Evolutionary conservation across 2,797 vertebrate species (phyloP).

Genomic region (Odontamblyopus lacepedii): DNA sequence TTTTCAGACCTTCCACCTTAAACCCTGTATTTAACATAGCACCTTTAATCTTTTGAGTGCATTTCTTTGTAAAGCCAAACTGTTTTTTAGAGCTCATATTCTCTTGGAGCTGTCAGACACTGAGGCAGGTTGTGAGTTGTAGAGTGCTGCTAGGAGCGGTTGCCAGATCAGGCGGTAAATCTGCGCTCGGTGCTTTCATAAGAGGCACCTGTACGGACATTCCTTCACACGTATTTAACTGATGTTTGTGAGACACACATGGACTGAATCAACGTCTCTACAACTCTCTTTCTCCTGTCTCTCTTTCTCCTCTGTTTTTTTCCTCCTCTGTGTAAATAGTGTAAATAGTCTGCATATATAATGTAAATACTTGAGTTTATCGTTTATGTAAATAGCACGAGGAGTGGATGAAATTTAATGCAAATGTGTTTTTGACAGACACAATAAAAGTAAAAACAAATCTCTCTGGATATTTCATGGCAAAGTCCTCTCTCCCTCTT

Average conservation of each 20-base stretch:
- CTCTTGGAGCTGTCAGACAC: slow-evolving; percentile 59
- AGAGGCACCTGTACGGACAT: slow-evolving; percentile 83
- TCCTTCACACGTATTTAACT: slow-evolving; percentile 75
- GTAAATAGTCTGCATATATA: too few relatives aligned
- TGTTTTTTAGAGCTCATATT: neutral
- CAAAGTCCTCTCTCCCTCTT: too few relatives aligned
- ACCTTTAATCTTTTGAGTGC: neutral
- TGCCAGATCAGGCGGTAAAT: slow-evolving; percentile 72
- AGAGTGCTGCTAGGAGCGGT: slow-evolving; percentile 62
- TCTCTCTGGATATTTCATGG: too few relatives aligned
- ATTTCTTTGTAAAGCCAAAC: neutral
- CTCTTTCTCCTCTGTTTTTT: neutral
- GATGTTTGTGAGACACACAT: slow-evolving; percentile 71
- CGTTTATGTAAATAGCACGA: too few relatives aligned
- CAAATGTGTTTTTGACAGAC: too few relatives aligned
- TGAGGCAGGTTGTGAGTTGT: neutral
- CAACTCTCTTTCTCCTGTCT: slow-evolving; percentile 32
- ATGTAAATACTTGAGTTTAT: too few relatives aligned
- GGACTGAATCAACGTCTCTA: slow-evolving; percentile 66
- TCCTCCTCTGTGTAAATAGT: neutral
- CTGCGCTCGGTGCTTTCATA: slow-evolving; percentile 75
- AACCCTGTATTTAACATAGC: neutral
- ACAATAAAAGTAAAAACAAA: too few relatives aligned
- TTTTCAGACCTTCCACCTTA: neutral
- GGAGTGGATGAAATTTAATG: too few relatives aligned